Percentiles rank a stretch among this genome's conserved stretches.
Conservation (phyloP, 37 sponge, comb jelly and placozoan genomes). For the Theonella swinhoei region DNA sequence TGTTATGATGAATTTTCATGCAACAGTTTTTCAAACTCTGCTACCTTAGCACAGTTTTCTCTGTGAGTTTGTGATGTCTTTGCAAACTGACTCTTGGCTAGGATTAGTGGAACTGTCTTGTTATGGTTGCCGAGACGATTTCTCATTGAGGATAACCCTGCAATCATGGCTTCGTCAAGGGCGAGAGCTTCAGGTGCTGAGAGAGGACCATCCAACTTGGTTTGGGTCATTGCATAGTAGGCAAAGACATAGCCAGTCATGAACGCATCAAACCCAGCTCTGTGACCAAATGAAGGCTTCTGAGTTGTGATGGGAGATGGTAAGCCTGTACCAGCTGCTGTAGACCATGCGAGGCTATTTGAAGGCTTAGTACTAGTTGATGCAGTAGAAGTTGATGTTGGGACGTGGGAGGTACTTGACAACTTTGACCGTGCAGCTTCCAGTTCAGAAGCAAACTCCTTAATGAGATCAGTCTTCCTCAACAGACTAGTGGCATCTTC, state of each 20-base stretch:
- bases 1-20: neutral
- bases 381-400: neutral
- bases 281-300: conserved; percentile 55
- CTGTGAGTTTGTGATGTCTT: conserved; percentile 57
- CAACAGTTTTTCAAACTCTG: neutral
- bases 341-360: too few relatives aligned
- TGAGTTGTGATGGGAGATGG: neutral
- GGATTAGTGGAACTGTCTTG: conserved; percentile 49
- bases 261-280: conserved; percentile 92
- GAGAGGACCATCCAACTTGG: neutral
- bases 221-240: conserved; percentile 4
- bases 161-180: neutral
- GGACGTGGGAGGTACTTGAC: neutral
- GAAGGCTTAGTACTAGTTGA: neutral
- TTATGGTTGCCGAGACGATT: conserved; percentile 55
- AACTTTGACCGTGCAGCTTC: conserved; percentile 13
- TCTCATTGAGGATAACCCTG: conserved; percentile 18
- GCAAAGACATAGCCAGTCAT: conserved; percentile 81
- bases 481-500: neutral
- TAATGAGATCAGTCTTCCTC: neutral
- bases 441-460: conserved; percentile 23
- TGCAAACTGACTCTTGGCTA: conserved; percentile 68
- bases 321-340: neutral
- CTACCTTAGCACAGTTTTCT: neutral
- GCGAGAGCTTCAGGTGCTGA: neutral